phyloP scores from a whole-genome alignment of 2,888 invertebrate species.

The Drosophila suboccidentalis region DNA sequence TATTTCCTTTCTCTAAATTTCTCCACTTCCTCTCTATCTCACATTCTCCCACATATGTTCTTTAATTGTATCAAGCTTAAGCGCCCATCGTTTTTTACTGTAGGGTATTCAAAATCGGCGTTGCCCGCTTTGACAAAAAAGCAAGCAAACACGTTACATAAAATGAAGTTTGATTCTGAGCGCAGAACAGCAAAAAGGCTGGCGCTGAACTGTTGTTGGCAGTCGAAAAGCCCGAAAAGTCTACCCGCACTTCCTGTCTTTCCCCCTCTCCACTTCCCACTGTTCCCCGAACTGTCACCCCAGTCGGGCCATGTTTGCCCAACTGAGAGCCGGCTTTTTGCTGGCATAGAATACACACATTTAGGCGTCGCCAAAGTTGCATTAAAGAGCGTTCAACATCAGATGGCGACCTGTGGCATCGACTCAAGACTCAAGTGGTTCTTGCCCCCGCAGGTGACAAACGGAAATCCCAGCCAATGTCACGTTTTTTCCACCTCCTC shows the following conservation, averaged over 20 bases:
- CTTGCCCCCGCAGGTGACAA: slow-evolving; percentile 3
- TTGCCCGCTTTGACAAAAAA: slow-evolving; percentile 2
- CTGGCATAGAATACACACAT: slow-evolving; percentile 37
- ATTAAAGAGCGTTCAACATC: slow-evolving; percentile 50
- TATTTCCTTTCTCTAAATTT: no score
- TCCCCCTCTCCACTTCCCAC: neutral
- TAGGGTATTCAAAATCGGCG: slow-evolving; percentile 19
- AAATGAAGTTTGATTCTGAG: slow-evolving; percentile 66
- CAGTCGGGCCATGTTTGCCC: slow-evolving; percentile 8
- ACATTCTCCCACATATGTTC: neutral
- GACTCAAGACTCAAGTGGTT: slow-evolving; percentile 4
- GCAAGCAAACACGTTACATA: slow-evolving; percentile 41
- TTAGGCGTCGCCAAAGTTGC: slow-evolving; percentile 52
- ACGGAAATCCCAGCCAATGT: slow-evolving; percentile 52
- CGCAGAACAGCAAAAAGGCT: slow-evolving; percentile 61
- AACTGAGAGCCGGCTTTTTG: slow-evolving; percentile 26
- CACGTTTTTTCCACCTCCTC: slow-evolving; percentile 49
- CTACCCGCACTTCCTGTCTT: neutral
- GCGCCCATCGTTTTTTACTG: neutral
- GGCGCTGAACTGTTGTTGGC: slow-evolving; percentile 39
- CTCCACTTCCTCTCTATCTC: no score
- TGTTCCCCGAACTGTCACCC: neutral
- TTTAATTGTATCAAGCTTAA: neutral
- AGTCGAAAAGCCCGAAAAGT: slow-evolving; percentile 26
- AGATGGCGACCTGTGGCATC: slow-evolving; percentile 50